A percentile compares a stretch with the other conserved stretches of the same genome.
Evolutionary conservation across 2,888 invertebrate genomes (phyloP).

Genomic region (Polymixis flavicincta): DNA sequence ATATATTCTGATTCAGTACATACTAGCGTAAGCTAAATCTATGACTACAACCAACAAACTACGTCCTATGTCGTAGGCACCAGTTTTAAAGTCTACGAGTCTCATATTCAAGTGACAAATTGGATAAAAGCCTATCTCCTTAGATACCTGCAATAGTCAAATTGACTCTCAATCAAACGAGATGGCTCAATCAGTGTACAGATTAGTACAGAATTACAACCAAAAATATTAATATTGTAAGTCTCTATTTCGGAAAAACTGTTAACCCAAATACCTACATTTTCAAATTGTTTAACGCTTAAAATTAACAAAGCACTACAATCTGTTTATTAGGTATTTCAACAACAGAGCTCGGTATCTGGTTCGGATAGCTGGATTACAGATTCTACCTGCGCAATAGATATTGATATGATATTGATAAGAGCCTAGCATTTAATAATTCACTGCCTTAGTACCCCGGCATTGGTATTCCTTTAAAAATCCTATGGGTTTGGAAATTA

Average conservation of each 20-base stretch:
- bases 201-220: not conserved
- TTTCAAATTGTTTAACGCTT: not conserved
- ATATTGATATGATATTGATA: not conserved
- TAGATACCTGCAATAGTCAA: not conserved
- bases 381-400: not conserved
- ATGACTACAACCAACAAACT: not conserved
- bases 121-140: too few species aligned
- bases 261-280: not conserved
- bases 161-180: not conserved
- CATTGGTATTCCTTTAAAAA: not conserved
- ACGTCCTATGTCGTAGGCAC: too few species aligned
- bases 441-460: not conserved
- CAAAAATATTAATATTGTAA: not conserved
- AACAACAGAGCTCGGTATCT: not conserved
- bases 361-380: not conserved
- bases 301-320: not conserved
- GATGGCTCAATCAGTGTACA: not conserved
- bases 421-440: not conserved
- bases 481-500: not conserved
- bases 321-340: not conserved
- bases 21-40: not conserved
- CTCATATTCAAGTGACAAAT: too few species aligned
- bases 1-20: not conserved
- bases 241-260: not conserved
- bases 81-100: too few species aligned